Evolutionary conservation across 1,140 invertebrate genomes (phyloP), one percentile per base, ranked within the genome.

Genomic region (Drosophila guanche): DNA sequence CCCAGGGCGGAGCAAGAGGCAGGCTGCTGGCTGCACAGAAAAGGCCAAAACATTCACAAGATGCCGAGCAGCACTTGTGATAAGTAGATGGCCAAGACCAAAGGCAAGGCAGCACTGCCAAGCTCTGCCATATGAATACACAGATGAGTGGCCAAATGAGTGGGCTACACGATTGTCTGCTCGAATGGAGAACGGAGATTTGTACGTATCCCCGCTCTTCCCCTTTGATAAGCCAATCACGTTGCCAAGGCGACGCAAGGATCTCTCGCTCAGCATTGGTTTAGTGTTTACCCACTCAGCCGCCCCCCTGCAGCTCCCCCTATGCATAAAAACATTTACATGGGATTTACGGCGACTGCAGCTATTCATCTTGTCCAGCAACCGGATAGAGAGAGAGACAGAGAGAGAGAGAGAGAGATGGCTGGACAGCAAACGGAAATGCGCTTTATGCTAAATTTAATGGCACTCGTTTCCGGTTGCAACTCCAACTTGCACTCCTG

Each of bases 371-470:
- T 86, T 61, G 45, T 60, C 61, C 65, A 63, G 37, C 52, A 22
- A 33, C 72, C 14, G 25, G 14, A 43, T n/a, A 42, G 2, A 29
- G 23, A 40, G 8, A 20, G 5, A 3, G 14, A 22, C 8, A 41
- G 14, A 10, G 45, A 59, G 22, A 22, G n/a, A 3, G 16, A 63
- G 47, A 46, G 10, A 22, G 23, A 14, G 29, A 37, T 25, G 52
- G 23, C 52, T 33, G 79, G 62, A 53, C 59, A 54, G 59, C 16
- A 33, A 69, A 43, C 61, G 77, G 79, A 86, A 88, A 76, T 79
- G 75, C 75, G 67, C 78, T 88, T 83, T 88, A 79, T 81, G 75
- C 83, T 37, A 57, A 52, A 84, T 79, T 88, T 88, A 83, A 88
- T 83, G 79, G 63, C 67, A 67, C 70, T 62, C 70, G 69, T 88